Base-by-base conservation (phyloP, 2,888 invertebrate genomes). In the Enchytraeus crypticus region DNA sequence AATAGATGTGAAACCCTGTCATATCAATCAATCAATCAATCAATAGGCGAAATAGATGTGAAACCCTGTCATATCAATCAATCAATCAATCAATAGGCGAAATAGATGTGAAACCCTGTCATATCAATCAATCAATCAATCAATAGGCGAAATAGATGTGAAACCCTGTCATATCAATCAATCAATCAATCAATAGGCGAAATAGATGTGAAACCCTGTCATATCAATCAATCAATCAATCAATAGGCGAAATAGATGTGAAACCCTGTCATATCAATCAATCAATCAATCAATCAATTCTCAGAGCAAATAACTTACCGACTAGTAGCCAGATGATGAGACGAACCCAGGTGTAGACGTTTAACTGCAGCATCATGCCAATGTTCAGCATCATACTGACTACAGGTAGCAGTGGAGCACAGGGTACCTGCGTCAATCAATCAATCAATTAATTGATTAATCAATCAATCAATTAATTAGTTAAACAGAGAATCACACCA, bases 21-120 rank as follows among this genome's bases (percentile, higher is more conserved):
- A n/a, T n/a, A n/a, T n/a, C n/a, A n/a, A n/a, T n/a, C n/a, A n/a
- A n/a, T n/a, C 18, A 38, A 14, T 14, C 29, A 78, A 68, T 30
- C 78, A 78, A 70, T 79, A 79, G 32, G 72, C 69, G 69, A 79
- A 78, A 65, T 79, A 79, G n/a, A 77, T 71, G n/a, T 72, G 33
- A 56, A 78, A 75, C 3, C 66, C 66, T 66, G 57, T 38, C 11
- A n/a, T n/a, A n/a, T n/a, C n/a, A n/a, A n/a, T n/a, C n/a, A n/a
- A n/a, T n/a, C 18, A 38, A 14, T 14, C 29, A 78, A 68, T 30
- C 78, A 78, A 70, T 79, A 79, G 32, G 72, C 69, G 69, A 79
- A 78, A 65, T 79, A 79, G n/a, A 77, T 71, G n/a, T 72, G 33
- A 56, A 78, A 75, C 3, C 66, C 66, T 66, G 57, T 38, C 11